These are phyloP conservation scores for Drosophila guanche DNA, from an alignment of 1,140 invertebrate genomes.

Conservation along the genomic window DNA sequence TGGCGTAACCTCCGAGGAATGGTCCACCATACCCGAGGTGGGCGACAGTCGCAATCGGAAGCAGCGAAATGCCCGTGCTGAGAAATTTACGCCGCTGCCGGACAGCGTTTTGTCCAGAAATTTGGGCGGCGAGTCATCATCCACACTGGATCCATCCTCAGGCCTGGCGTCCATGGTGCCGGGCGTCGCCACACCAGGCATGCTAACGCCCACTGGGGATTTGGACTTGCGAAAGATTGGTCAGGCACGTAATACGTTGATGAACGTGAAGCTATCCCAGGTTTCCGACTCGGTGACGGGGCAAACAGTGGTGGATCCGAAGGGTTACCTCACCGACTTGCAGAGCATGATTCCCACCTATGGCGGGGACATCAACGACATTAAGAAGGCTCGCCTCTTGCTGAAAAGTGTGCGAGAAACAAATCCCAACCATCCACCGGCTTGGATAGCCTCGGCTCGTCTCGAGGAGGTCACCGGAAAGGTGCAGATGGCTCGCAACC, in stretches of 20 bases:
- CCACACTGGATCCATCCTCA: slow-evolving; percentile 93
- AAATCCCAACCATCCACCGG: slow-evolving; percentile 99
- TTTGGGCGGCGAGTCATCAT: slow-evolving; percentile 92
- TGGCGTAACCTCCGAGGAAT: slow-evolving; percentile 94
- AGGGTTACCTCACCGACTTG: slow-evolving; percentile 99
- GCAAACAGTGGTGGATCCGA: slow-evolving; percentile 99
- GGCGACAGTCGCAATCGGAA: slow-evolving; percentile 99
- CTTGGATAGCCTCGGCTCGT: slow-evolving; percentile 99
- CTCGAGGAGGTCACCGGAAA: slow-evolving; percentile 99
- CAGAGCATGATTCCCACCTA: slow-evolving; percentile 99
- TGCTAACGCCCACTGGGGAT: slow-evolving; percentile 91
- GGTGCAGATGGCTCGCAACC: slow-evolving; percentile 97
- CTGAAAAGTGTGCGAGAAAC: slow-evolving; percentile 99
- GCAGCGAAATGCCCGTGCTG: slow-evolving; percentile 96
- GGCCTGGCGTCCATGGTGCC: slow-evolving; percentile 94
- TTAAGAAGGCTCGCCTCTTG: slow-evolving; percentile 98
- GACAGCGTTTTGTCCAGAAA: slow-evolving; percentile 97
- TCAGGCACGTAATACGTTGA: slow-evolving; percentile 99
- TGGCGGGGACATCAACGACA: slow-evolving; percentile 99
- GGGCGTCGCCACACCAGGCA: slow-evolving; percentile 90
- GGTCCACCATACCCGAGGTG: slow-evolving; percentile 98
- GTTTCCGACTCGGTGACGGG: slow-evolving; percentile 99
- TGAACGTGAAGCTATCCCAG: slow-evolving; percentile 99
- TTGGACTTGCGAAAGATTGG: slow-evolving; percentile 99
- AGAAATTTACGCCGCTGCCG: slow-evolving; percentile 98